Base-by-base conservation (phyloP, 2,888 invertebrate genomes). In the Tetheella fluctuosa region DNA sequence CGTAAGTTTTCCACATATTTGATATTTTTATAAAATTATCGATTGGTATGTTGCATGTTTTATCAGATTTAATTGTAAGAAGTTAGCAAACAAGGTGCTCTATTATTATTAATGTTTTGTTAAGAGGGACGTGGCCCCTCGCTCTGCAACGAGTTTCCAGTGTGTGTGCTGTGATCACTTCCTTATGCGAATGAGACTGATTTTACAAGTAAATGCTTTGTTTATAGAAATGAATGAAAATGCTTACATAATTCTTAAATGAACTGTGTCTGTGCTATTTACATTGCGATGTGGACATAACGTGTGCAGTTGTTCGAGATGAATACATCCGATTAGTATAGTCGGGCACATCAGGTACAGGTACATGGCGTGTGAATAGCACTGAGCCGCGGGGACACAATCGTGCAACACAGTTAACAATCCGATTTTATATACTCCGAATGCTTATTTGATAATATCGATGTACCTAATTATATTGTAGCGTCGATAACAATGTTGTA, bases 121-220 rank as follows among this genome's bases (percentile, higher is more conserved):
- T 87, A 72, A 76, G 89, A 84, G 89, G 90, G 90, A 78, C 87
- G 76, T 77, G 86, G 88, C 83, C 89, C 86, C 89, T 89, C 86
- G 85, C 80, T 82, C 86, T 85, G 87, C 90, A 88, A 90, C 90
- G 91, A 90, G 85, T 90, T 89, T 91, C 91, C 92, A 90, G 91
- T 91, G 90, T 87, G 89, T 85, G 87, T 90, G 91, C 91, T 92
- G 92, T 92, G 91, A 92, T 90, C 90, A 91, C 90, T 91, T 92
- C 92, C 92, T 93, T 92, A 92, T 92, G 92, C 89, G 91, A 91
- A 92, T 91, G 92, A 93, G 92, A 93, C 92, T 93, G 92, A 93
- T 91, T 93, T 93, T 90, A 90, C 86, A 89, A 87, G 83, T 88
- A 88, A 90, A 84, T 83, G 88, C 86, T 91, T 90, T 86, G 85